A percentile compares a stretch with the other conserved stretches of the same genome.
phyloP scores from a whole-genome alignment of 2,113 vertebrate genomes.

The Marcusenius ussheri region DNA sequence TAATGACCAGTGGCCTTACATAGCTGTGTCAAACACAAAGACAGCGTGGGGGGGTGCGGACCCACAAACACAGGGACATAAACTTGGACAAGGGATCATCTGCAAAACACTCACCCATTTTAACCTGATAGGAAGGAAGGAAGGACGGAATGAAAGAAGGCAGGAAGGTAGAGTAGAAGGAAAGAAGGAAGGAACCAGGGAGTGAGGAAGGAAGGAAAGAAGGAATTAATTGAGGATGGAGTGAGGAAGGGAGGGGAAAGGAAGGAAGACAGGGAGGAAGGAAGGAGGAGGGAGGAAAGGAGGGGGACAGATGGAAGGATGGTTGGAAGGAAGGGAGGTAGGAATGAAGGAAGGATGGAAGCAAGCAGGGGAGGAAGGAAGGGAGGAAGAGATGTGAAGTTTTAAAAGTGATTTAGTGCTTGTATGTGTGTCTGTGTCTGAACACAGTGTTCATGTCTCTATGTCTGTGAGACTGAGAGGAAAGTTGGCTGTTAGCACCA shows the following conservation, averaged over 20 bases:
- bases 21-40: neutral
- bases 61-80: neutral
- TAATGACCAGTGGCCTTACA: neutral
- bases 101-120: neutral
- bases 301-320: neutral
- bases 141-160: neutral
- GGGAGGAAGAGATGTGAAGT: neutral
- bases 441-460: neutral
- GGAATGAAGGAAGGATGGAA: neutral
- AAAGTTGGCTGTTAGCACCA: constrained; percentile 49
- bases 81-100: neutral
- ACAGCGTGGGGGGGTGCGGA: neutral
- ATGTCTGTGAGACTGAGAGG: constrained; percentile 38
- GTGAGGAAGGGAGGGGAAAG: neutral
- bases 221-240: neutral
- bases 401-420: neutral
- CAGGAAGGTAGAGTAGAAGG: neutral
- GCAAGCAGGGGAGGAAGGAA: neutral
- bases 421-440: constrained; percentile 2
- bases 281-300: neutral
- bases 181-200: neutral
- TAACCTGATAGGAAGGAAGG: neutral
- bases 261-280: neutral
- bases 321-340: neutral
- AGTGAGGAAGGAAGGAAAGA: neutral